These are phyloP conservation scores for Drosophila borborema DNA, from an alignment of 2,888 invertebrate genomes.

Conservation along the genomic window DNA sequence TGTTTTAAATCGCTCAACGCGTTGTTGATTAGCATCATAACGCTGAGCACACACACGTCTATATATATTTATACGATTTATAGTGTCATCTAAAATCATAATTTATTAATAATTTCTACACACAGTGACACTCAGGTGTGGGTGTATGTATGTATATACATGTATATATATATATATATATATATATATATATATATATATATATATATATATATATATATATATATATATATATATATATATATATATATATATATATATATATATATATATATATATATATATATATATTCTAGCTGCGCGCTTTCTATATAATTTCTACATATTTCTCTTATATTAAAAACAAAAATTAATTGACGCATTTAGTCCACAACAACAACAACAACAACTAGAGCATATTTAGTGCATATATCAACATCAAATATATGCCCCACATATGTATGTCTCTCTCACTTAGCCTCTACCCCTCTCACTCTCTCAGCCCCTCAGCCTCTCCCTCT, in stretches of 20 bases:
- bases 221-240: slow-evolving; percentile 6
- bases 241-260: too few relatives aligned
- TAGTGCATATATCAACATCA: slow-evolving; percentile 43
- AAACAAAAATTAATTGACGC: slow-evolving; percentile 75
- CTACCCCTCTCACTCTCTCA: neutral
- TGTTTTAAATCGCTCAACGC: slow-evolving; percentile 64
- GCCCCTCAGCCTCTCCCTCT: neutral
- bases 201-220: too few relatives aligned
- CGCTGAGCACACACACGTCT: neutral
- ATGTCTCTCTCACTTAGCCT: neutral
- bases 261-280: neutral
- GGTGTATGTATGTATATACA: slow-evolving; percentile 15
- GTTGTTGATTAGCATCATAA: slow-evolving; percentile 49
- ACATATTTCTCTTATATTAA: slow-evolving; percentile 36
- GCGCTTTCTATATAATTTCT: neutral
- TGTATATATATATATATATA: too few relatives aligned
- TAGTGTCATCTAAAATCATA: slow-evolving; percentile 72
- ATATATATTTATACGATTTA: slow-evolving; percentile 48
- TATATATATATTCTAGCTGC: slow-evolving; percentile 2
- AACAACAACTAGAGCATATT: slow-evolving; percentile 32
- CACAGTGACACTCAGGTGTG: slow-evolving; percentile 30
- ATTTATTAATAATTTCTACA: slow-evolving; percentile 74
- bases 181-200: too few relatives aligned
- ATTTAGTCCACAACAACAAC: slow-evolving; percentile 62
- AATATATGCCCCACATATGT: slow-evolving; percentile 14